A percentile compares a stretch with the other conserved stretches of the same genome.
Evolutionary conservation across 1,140 invertebrate species (phyloP).

Genomic region (Spodoptera frugiperda): DNA sequence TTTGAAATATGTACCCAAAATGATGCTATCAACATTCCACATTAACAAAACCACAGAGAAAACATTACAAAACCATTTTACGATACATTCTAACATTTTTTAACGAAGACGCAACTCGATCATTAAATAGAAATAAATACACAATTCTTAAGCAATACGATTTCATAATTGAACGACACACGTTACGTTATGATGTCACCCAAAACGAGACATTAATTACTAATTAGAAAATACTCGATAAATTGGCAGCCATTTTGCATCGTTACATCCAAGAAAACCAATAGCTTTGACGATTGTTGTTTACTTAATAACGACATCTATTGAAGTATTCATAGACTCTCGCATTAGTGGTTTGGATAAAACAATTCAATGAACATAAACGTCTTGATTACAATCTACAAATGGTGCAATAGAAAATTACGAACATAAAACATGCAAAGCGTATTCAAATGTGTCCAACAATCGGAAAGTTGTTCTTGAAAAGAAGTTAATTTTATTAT

Average conservation of each 20-base stretch:
- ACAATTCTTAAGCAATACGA: background rate
- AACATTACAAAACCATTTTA: no score
- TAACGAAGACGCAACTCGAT: background rate
- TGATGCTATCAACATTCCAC: no score
- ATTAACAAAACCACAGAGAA: no score
- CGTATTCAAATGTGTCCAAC: constrained; percentile 30
- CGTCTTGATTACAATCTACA: constrained; percentile 11
- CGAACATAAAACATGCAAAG: constrained; percentile 19
- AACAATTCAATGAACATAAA: background rate
- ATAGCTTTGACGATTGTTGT: background rate
- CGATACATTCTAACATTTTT: background rate
- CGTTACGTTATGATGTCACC: constrained; percentile 51
- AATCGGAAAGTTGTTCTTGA: constrained; percentile 8
- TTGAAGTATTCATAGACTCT: background rate
- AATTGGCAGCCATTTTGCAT: constrained; percentile 45
- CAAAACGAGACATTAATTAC: constrained; percentile 50
- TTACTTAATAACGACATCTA: background rate
- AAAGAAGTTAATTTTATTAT: background rate
- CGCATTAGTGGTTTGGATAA: background rate
- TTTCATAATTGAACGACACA: constrained; percentile 51
- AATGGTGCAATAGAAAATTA: constrained; percentile 26
- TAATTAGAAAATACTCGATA: constrained; percentile 49
- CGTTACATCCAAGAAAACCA: constrained; percentile 26
- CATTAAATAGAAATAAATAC: background rate
- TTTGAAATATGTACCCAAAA: no score